A percentile compares a stretch with the other conserved stretches of the same genome.
Evolutionary conservation across 2,888 invertebrate genomes (phyloP).

Genomic region (Cybosia mesomella): DNA sequence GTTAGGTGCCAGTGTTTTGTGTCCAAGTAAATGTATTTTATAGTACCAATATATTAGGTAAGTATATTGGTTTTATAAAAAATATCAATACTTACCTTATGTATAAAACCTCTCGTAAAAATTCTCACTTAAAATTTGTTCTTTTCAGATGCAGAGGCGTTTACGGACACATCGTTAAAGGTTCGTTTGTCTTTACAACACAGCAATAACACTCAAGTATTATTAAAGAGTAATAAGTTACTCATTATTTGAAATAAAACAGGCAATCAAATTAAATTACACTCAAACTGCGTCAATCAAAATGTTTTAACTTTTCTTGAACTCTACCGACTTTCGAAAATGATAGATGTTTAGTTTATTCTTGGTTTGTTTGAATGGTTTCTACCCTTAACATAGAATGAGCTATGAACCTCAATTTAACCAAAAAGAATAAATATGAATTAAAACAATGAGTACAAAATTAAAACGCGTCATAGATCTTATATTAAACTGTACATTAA

Average conservation of each 20-base stretch:
- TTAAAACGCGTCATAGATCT: neutral
- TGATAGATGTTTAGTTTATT: neutral
- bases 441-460: neutral
- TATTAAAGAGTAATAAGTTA: slow-evolving; percentile 42
- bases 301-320: slow-evolving; percentile 24
- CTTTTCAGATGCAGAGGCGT: slow-evolving; percentile 65
- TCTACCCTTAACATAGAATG: neutral
- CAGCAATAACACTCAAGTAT: slow-evolving; percentile 23
- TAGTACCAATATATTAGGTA: neutral
- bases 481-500: neutral
- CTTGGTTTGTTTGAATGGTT: neutral
- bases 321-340: slow-evolving; percentile 22
- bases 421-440: neutral
- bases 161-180: slow-evolving; percentile 59
- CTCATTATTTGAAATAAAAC: slow-evolving; percentile 45
- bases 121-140: slow-evolving; percentile 30
- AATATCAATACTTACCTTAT: no score
- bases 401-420: neutral
- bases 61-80: neutral
- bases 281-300: slow-evolving; percentile 12
- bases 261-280: slow-evolving; percentile 41
- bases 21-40: neutral
- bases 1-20: neutral
- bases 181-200: slow-evolving; percentile 52
- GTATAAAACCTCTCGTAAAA: neutral